These are phyloP conservation scores for Cetoscarus ocellatus DNA, from an alignment of 2,797 vertebrate species.

Conservation along the genomic window DNA sequence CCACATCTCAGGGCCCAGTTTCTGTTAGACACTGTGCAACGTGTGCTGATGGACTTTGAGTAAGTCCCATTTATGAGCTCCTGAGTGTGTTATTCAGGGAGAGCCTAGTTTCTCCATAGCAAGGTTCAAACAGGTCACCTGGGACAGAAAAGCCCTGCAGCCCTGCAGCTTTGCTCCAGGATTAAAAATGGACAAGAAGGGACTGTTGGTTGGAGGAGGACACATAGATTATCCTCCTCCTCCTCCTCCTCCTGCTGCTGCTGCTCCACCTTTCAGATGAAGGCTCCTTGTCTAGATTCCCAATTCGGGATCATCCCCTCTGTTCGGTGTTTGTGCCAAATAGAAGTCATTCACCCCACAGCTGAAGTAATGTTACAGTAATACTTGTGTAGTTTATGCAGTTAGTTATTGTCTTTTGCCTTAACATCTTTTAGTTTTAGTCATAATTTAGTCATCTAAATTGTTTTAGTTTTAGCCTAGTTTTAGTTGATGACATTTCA, in stretches of 20 bases:
- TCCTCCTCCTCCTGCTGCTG: constrained; percentile 27
- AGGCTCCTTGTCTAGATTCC: constrained; percentile 24
- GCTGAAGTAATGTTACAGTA: constrained; percentile 2
- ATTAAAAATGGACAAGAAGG: constrained; percentile 67
- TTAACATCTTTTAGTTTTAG: too few relatives aligned
- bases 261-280: constrained; percentile 29
- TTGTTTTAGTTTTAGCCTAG: too few relatives aligned
- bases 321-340: neutral
- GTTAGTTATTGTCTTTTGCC: too few relatives aligned
- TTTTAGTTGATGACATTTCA: too few relatives aligned
- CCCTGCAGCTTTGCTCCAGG: constrained; percentile 66
- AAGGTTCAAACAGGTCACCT: constrained; percentile 46
- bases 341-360: neutral
- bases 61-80: constrained; percentile 27
- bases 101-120: constrained; percentile 29
- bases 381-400: neutral
- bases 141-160: constrained; percentile 31
- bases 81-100: constrained; percentile 46
- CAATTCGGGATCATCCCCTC: constrained; percentile 37
- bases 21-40: constrained; percentile 8
- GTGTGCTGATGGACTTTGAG: constrained; percentile 18
- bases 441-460: too few relatives aligned
- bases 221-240: constrained; percentile 64
- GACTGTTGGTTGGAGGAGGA: constrained; percentile 40
- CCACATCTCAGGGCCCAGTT: constrained; percentile 31